Evolutionary conservation across 1,140 invertebrate species (phyloP).

Genomic region (Gonatopus flavifemur): DNA sequence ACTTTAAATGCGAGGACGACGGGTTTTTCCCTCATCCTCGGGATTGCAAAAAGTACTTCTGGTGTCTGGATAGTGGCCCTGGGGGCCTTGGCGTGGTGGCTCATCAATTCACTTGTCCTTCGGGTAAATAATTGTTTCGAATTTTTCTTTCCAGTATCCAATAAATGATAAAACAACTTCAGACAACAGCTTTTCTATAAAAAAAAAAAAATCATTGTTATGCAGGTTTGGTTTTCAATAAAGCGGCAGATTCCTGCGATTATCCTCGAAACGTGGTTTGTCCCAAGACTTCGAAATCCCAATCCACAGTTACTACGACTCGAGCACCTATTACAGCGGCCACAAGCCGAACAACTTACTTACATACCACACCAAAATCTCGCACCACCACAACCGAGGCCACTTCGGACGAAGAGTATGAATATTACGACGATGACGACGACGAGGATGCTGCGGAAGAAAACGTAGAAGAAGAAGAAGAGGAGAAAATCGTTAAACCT

Average conservation of each 20-base stretch:
- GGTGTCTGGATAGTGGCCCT: constrained; percentile 88
- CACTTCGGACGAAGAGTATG: constrained; percentile 47
- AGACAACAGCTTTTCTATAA: too few relatives aligned
- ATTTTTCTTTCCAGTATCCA: too few relatives aligned
- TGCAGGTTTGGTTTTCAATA: constrained; percentile 84
- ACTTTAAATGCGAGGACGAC: constrained; percentile 91
- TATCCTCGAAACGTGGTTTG: constrained; percentile 87
- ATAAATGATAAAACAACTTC: too few relatives aligned
- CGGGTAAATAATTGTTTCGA: constrained; percentile 59
- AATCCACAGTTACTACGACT: constrained; percentile 51
- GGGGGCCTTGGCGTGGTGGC: constrained; percentile 87
- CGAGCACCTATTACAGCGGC: constrained; percentile 56
- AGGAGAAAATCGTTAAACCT: constrained; percentile 39
- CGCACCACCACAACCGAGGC: constrained; percentile 58
- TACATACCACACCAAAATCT: constrained; percentile 57
- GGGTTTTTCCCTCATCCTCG: constrained; percentile 91
- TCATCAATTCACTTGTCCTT: constrained; percentile 91
- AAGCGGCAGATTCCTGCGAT: constrained; percentile 88
- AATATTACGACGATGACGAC: constrained; percentile 68
- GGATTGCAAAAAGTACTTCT: constrained; percentile 94
- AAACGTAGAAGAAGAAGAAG: constrained; percentile 35
- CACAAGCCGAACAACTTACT: constrained; percentile 51
- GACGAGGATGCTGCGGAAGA: constrained; percentile 55
- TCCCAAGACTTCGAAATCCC: constrained; percentile 56
- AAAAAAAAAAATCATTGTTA: too few relatives aligned